Conservation (phyloP, 2,888 invertebrate species). For the Ornithoptera alexandrae region DNA sequence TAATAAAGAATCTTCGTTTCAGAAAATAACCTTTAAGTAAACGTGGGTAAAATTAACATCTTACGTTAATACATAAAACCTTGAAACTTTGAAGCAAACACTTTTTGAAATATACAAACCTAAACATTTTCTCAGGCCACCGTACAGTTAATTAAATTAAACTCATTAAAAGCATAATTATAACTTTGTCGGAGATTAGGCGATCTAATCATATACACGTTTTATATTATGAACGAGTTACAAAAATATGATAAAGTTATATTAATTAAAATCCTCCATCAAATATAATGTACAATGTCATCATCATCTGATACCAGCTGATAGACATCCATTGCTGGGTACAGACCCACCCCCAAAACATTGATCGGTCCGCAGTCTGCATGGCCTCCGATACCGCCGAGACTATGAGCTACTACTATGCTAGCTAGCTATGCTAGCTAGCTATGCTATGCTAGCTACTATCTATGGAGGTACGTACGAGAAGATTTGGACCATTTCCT, state of each 20-base stretch:
- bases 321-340: too few relatives aligned
- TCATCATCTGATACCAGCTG: neutral
- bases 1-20: neutral
- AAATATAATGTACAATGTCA: neutral
- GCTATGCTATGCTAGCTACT: too few relatives aligned
- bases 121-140: conserved; percentile 3
- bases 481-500: too few relatives aligned
- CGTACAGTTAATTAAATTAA: conserved; percentile 17
- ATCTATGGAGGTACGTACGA: too few relatives aligned
- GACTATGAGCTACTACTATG: too few relatives aligned
- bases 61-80: neutral
- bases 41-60: neutral
- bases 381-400: too few relatives aligned
- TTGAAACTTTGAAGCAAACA: conserved; percentile 7
- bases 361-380: too few relatives aligned
- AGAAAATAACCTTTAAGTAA: neutral
- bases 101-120: conserved; percentile 17
- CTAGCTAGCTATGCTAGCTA: too few relatives aligned
- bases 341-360: too few relatives aligned
- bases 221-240: neutral
- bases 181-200: conserved; percentile 19
- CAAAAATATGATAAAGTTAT: neutral
- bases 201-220: conserved; percentile 7
- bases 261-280: neutral
- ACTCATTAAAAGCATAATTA: conserved; percentile 19